Evolutionary conservation across 2,888 invertebrate genomes (phyloP).

Genomic region (Adela reaumurella): DNA sequence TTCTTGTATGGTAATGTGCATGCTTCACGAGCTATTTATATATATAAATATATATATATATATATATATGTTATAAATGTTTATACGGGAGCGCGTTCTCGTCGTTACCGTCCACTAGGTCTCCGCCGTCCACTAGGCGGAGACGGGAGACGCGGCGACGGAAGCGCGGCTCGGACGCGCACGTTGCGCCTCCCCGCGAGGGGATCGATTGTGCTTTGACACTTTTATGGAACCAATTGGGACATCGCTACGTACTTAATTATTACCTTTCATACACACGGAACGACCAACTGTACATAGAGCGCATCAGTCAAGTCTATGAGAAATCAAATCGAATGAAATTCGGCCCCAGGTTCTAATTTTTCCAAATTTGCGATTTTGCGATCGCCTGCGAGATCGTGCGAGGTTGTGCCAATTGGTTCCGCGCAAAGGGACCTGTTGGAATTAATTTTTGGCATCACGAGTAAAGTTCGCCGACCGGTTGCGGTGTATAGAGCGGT

Average conservation of each 20-base stretch:
- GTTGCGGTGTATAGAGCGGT: slow-evolving; percentile 33
- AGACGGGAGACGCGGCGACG: neutral
- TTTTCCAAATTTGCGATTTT: slow-evolving; percentile 17
- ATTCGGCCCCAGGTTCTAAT: slow-evolving; percentile 19
- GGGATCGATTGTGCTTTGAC: neutral
- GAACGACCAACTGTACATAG: slow-evolving; percentile 46
- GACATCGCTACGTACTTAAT: slow-evolving; percentile 27
- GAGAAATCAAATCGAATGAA: neutral
- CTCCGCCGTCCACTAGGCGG: neutral
- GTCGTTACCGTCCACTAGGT: neutral
- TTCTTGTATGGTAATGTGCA: neutral
- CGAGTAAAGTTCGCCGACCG: slow-evolving; percentile 20
- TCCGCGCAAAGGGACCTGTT: slow-evolving; percentile 49
- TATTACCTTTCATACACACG: slow-evolving; percentile 45
- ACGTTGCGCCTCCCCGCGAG: neutral
- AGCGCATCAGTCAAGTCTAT: slow-evolving; percentile 53
- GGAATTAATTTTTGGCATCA: slow-evolving; percentile 18
- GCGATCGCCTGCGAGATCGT: slow-evolving; percentile 14
- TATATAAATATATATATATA: neutral
- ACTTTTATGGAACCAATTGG: slow-evolving; percentile 53
- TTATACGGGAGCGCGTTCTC: slow-evolving; percentile 3
- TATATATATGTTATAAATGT: slow-evolving; percentile 1
- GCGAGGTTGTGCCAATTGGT: slow-evolving; percentile 49
- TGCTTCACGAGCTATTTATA: neutral
- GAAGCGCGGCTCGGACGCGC: neutral